These are phyloP conservation scores for Pelobates fuscus DNA, from an alignment of 2,113 vertebrate species.

Conservation along the genomic window DNA sequence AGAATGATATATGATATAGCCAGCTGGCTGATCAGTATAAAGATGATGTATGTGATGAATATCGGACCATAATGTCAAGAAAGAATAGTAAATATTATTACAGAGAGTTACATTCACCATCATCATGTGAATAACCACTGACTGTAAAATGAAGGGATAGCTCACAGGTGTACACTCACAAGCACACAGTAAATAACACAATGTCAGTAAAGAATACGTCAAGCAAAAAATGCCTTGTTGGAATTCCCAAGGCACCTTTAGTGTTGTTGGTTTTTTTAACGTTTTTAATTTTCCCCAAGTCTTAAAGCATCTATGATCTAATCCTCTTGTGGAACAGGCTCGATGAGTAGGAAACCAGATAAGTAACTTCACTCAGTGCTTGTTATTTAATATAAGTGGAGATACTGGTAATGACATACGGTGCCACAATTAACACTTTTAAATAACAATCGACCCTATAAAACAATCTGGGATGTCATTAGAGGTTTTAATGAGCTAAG, in stretches of 20 bases:
- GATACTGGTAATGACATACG: not conserved
- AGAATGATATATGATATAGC: too few relatives aligned
- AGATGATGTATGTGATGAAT: not conserved
- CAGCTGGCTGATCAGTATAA: too few relatives aligned
- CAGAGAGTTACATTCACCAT: too few relatives aligned
- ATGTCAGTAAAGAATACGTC: too few relatives aligned
- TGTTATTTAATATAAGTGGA: not conserved
- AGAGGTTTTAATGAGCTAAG: too few relatives aligned
- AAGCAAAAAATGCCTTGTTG: too few relatives aligned
- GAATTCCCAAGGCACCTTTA: too few relatives aligned
- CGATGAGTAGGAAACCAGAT: not conserved
- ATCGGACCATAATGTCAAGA: not conserved
- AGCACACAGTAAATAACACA: too few relatives aligned
- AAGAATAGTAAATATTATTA: too few relatives aligned
- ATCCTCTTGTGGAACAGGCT: not conserved
- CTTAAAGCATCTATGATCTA: not conserved
- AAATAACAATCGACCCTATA: not conserved
- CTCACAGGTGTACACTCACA: not conserved
- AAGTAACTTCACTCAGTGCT: not conserved
- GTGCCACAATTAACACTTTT: not conserved
- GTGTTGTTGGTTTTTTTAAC: too few relatives aligned
- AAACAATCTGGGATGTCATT: not conserved
- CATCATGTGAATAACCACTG: too few relatives aligned
- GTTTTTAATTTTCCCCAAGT: too few relatives aligned
- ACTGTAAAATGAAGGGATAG: not conserved